A percentile compares a stretch with the other conserved stretches of the same genome.
Conservation (phyloP, 2,113 vertebrate species). For the Epinephelus lanceolatus region DNA sequence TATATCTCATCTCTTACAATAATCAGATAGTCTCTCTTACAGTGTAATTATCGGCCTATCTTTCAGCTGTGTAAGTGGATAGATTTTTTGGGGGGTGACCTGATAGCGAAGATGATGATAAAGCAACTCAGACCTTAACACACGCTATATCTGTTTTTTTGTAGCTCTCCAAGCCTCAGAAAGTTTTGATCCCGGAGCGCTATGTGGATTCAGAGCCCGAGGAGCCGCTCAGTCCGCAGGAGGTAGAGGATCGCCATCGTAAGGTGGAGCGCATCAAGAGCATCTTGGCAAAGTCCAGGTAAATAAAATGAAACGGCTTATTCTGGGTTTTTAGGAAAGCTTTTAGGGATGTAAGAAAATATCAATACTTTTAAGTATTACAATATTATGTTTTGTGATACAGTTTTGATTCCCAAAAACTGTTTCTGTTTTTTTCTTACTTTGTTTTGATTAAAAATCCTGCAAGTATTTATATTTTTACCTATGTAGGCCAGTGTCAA, state of each 20-base stretch:
- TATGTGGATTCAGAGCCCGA: conserved; percentile 94
- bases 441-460: too few species aligned
- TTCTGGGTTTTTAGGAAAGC: background rate
- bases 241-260: conserved; percentile 91
- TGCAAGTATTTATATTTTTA: too few species aligned
- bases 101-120: background rate
- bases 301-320: background rate
- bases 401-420: too few species aligned
- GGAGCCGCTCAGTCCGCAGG: conserved; percentile 92
- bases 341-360: background rate
- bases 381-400: too few species aligned
- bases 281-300: conserved; percentile 97
- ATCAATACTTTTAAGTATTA: too few species aligned
- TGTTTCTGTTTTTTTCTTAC: too few species aligned
- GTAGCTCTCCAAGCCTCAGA: conserved; percentile 93
- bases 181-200: conserved; percentile 94
- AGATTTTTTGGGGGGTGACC: background rate
- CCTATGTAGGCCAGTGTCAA: too few species aligned
- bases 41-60: background rate
- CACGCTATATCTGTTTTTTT: conserved; percentile 1
- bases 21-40: background rate
- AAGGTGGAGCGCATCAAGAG: conserved; percentile 97
- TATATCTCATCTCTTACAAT: too few species aligned
- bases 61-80: background rate
- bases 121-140: background rate